Evolutionary conservation across 1,140 invertebrate genomes (phyloP), one percentile per base, ranked within the genome.

Genomic region (Globodera rostochiensis): DNA sequence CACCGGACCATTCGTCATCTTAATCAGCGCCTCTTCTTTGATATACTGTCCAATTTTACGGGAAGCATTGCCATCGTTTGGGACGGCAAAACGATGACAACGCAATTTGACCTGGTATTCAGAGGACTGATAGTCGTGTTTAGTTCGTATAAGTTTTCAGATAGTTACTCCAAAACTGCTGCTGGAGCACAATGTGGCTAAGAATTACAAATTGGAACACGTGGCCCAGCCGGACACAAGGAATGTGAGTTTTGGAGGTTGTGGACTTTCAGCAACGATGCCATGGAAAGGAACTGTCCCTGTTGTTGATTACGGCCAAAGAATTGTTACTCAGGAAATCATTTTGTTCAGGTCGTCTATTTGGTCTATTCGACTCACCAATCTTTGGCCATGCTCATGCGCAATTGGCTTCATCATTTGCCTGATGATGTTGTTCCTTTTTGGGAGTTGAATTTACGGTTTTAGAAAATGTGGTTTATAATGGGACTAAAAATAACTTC

Each of bases 21-120:
- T 70, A 85, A 84, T 70, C 82, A 77, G 70, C 60, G 67, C 45
- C 36, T 83, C 7, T 71, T 83, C 67, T 83, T 84, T 25, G 82
- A 84, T 49, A 60, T 77, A 15, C 73, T 83, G n/a, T 53, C 46
- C 2, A 46, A 66, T 21, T 71, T 50, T 60, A 57, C 82, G 67
- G 82, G 82, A 66, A 64, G 25, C 4, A 83, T 83, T 70, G 81
- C 60, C 19, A 36, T 83, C 8, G 82, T 83, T 45, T 83, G 82
- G 82, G 82, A 83, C 45, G 73, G 80, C 6, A 78, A 78, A 57
- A 19, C 47, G 21, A 50, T 83, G 60, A 83, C 82, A n/a, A 74
- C 60, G 15, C 82, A 84, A 45, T 71, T 83, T 19, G 81, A 82
- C 74, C 21, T 83, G 71, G 82, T 83, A 77, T 64, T 21, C 60